A percentile compares a stretch with the other conserved stretches of the same genome.
These are phyloP conservation scores for Dryobotodes eremita DNA, from an alignment of 2,888 invertebrate genomes.

Conservation along the genomic window DNA sequence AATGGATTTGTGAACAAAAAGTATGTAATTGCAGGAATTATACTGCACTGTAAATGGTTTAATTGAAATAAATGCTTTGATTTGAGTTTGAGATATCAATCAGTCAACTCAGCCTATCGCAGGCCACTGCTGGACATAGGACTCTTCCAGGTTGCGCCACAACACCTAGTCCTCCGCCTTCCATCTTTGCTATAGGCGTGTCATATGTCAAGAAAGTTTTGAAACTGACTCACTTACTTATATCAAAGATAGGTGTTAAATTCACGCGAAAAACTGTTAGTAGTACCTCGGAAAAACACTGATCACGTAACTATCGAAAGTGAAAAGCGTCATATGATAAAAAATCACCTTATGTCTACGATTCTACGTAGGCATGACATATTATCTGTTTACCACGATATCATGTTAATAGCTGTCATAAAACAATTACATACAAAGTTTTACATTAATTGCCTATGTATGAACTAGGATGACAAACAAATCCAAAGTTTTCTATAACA, in stretches of 20 bases:
- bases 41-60: too few species aligned
- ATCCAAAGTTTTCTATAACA: slow-evolving; percentile 10
- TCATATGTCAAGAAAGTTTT: background rate
- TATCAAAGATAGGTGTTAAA: slow-evolving; percentile 2
- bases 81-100: background rate
- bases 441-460: background rate
- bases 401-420: slow-evolving; percentile 33
- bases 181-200: background rate
- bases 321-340: slow-evolving; percentile 39
- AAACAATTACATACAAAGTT: slow-evolving; percentile 10
- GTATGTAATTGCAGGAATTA: too few species aligned
- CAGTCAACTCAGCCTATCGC: background rate
- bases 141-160: background rate
- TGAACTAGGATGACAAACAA: background rate
- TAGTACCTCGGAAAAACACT: slow-evolving; percentile 26
- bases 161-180: too few species aligned
- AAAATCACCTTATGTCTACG: slow-evolving; percentile 35
- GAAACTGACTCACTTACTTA: background rate
- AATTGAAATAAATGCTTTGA: too few species aligned
- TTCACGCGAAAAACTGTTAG: slow-evolving; percentile 11
- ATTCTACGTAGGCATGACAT: slow-evolving; percentile 40
- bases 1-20: too few species aligned
- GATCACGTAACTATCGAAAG: slow-evolving; percentile 10
- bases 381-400: slow-evolving; percentile 35
- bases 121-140: background rate